phyloP scores from a whole-genome alignment of 2,888 invertebrate species.

The Cheilosia urbana region DNA sequence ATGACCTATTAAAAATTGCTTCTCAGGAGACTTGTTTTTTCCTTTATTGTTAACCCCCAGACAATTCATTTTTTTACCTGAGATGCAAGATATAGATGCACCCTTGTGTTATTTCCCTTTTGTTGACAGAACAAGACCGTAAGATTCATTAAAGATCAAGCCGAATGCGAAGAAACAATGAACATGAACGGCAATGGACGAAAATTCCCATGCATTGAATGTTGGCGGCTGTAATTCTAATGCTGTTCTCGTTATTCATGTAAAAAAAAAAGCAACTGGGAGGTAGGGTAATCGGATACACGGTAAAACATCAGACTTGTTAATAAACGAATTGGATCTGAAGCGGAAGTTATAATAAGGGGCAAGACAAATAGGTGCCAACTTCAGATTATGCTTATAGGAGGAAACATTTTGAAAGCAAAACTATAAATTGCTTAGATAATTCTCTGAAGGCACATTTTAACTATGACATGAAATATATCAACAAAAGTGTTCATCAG shows the following conservation, averaged over 20 bases:
- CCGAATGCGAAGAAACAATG: neutral
- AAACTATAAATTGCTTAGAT: too few species aligned
- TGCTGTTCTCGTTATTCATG: neutral
- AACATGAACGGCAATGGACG: neutral
- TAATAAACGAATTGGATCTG: neutral
- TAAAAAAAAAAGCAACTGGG: neutral
- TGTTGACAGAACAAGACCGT: constrained; percentile 23
- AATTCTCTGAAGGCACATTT: too few species aligned
- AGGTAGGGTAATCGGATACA: neutral
- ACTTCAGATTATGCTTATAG: too few species aligned
- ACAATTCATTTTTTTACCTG: constrained; percentile 34
- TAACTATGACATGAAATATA: too few species aligned
- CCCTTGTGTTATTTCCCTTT: constrained; percentile 36
- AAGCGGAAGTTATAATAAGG: neutral
- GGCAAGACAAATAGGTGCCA: neutral
- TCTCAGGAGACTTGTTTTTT: constrained; percentile 35
- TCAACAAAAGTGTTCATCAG: too few species aligned
- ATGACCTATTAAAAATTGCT: neutral
- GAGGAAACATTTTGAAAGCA: too few species aligned
- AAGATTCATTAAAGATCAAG: constrained; percentile 41
- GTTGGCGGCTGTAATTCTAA: neutral
- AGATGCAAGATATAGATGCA: constrained; percentile 9
- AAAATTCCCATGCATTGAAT: constrained; percentile 16
- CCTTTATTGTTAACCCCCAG: neutral
- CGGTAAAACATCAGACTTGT: neutral